Evolutionary conservation across 2,113 vertebrate genomes (phyloP).

Genomic region (Haemorhous mexicanus): DNA sequence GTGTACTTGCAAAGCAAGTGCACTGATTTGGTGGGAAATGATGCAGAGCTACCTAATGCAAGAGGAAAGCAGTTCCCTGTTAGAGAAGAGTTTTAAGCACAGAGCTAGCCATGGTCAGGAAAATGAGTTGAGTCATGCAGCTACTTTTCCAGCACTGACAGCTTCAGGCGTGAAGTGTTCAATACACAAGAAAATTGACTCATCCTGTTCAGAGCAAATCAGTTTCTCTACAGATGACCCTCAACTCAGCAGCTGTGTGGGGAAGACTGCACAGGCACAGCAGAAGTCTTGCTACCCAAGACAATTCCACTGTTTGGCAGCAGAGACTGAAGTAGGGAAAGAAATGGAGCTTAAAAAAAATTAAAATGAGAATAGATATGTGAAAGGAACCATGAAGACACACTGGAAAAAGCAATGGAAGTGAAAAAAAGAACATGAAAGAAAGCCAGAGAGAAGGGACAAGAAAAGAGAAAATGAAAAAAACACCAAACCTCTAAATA

Average conservation of each 20-base stretch:
- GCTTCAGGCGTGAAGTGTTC: conserved; percentile 8
- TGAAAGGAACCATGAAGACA: background rate
- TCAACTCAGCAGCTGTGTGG: background rate
- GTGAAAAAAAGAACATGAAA: background rate
- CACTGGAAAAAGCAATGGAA: background rate
- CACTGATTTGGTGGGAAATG: background rate
- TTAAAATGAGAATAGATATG: background rate
- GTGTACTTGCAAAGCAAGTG: background rate
- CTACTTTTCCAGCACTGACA: background rate
- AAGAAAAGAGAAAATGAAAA: background rate
- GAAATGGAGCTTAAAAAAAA: background rate
- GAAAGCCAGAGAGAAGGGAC: background rate
- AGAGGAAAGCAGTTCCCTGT: background rate
- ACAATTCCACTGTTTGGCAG: background rate
- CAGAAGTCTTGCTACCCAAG: background rate
- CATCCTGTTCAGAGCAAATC: background rate
- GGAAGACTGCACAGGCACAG: background rate
- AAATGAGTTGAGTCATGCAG: background rate
- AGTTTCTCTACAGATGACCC: background rate
- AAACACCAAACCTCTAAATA: background rate
- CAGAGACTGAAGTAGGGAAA: background rate
- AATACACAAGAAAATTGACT: background rate
- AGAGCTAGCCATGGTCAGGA: background rate
- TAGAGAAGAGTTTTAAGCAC: background rate
- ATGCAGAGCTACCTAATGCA: background rate